phyloP scores from a whole-genome alignment of 2,113 vertebrate genomes.

The Proteles cristata region DNA sequence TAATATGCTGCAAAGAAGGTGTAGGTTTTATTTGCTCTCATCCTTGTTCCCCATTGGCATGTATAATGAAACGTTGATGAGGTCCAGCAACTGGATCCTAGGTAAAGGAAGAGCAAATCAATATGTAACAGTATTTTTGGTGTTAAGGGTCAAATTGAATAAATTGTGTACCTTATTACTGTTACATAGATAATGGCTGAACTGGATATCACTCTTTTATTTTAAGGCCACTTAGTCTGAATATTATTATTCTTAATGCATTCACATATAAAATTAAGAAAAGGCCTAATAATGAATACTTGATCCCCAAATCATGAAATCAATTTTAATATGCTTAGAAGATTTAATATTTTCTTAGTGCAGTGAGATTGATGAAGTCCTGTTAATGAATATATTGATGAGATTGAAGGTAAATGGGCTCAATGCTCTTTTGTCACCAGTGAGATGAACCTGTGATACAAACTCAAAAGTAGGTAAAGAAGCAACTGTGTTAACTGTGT shows the following conservation, averaged over 20 bases:
- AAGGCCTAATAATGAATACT: constrained; percentile 62
- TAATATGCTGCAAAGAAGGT: not conserved
- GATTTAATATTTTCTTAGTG: constrained; percentile 71
- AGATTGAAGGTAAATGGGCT: constrained; percentile 30
- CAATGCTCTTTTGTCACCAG: constrained; percentile 36
- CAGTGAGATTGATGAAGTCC: constrained; percentile 64
- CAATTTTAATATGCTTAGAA: constrained; percentile 70
- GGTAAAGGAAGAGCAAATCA: constrained; percentile 58
- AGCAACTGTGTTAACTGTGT: no score
- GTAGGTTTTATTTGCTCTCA: not conserved
- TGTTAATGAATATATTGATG: constrained; percentile 74
- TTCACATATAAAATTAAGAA: constrained; percentile 57
- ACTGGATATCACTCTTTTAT: constrained; percentile 25
- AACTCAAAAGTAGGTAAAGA: not conserved
- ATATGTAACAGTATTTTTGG: constrained; percentile 48
- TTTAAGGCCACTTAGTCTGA: constrained; percentile 10
- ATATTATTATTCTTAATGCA: constrained; percentile 58
- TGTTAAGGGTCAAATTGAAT: constrained; percentile 64
- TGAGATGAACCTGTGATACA: not conserved
- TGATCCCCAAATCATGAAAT: constrained; percentile 72
- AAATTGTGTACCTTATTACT: constrained; percentile 58
- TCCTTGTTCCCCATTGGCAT: not conserved
- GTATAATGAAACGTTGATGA: constrained; percentile 58
- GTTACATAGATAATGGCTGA: constrained; percentile 20
- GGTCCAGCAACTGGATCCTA: not conserved